Percentiles rank a stretch among this genome's conserved stretches.
These are phyloP conservation scores for Atrina japonica DNA, from an alignment of 2,888 invertebrate genomes.

Conservation along the genomic window DNA sequence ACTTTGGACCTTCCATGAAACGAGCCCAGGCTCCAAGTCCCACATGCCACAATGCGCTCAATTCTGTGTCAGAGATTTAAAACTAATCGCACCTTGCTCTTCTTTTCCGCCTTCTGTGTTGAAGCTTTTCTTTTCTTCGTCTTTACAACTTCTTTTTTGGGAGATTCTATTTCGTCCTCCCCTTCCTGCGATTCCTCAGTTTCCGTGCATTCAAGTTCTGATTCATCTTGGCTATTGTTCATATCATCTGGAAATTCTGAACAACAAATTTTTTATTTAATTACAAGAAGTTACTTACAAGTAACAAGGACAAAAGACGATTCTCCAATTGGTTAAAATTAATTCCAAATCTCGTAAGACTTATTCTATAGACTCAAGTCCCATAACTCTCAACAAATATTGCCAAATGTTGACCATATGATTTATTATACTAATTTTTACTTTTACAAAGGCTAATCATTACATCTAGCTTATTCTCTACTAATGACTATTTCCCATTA, in stretches of 20 bases:
- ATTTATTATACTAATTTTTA: too few species aligned
- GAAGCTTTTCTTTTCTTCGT: slow-evolving; percentile 44
- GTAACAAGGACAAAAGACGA: background rate
- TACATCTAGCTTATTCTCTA: too few species aligned
- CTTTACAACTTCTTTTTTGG: slow-evolving; percentile 18
- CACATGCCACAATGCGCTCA: background rate
- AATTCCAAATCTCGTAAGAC: too few species aligned
- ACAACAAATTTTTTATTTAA: background rate
- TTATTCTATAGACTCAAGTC: too few species aligned
- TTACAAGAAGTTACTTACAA: background rate
- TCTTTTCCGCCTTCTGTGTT: slow-evolving; percentile 22
- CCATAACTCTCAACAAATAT: too few species aligned
- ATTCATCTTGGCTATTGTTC: slow-evolving; percentile 51
- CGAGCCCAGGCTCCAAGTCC: too few species aligned
- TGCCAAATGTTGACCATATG: too few species aligned
- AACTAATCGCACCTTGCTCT: slow-evolving; percentile 20
- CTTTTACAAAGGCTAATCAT: too few species aligned
- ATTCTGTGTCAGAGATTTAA: background rate
- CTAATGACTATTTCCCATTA: too few species aligned
- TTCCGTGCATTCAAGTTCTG: slow-evolving; percentile 47
- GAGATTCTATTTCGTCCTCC: slow-evolving; percentile 43
- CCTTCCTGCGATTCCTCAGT: slow-evolving; percentile 44
- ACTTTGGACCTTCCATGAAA: too few species aligned
- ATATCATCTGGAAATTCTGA: slow-evolving; percentile 49
- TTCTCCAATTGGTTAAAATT: background rate